Base-by-base conservation (phyloP, 2,113 vertebrate species). In the Prionailurus viverrinus region DNA sequence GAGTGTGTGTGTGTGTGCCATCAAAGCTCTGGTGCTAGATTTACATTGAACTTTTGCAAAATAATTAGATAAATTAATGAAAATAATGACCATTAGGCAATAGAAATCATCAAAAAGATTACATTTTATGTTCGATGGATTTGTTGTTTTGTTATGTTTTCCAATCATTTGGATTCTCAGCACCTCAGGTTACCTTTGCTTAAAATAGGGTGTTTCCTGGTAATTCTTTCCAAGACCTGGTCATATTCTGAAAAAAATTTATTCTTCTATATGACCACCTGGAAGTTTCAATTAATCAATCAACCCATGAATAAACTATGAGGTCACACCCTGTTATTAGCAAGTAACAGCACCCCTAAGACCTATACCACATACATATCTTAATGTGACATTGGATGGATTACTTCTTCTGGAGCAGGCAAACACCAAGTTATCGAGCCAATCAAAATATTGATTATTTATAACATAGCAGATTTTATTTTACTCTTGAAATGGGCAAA, bases 1-100 rank as follows among this genome's bases (percentile, higher is more conserved):
- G 66, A 16, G 65, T 33, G 31, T 68, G 68, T 36, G 41, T 92
- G 13, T 61, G 61, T 4, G 1, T 7, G 0, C 53, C 21, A 16
- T 78, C 15, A 69, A 91, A 95, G 4, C 15, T 48, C 73, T 83
- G 45, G 11, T 45, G 8, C 36, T 93, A 45, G 19, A 78, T 0
- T 68, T 79, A 36, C 51, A 10, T 55, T 95, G 51, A 84, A 41
- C 25, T 69, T 96, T 95, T 91, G 1, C 41, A 84, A 81, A 91
- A n/a, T 86, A 92, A 73, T 13, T 61, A 53, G 36, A 63, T 90
- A 27, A 51, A 88, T 93, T 80, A 9, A 65, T 94, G 41, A 68
- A 61, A 89, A 91, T 82, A 89, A 55, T 36, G 31, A 89, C 19
- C 76, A 73, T 74, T 87, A 89, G 33, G 21, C 4, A 85, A 82